Base-by-base conservation (phyloP, 2,797 vertebrate species). In the Hydrocynus forskahlii region DNA sequence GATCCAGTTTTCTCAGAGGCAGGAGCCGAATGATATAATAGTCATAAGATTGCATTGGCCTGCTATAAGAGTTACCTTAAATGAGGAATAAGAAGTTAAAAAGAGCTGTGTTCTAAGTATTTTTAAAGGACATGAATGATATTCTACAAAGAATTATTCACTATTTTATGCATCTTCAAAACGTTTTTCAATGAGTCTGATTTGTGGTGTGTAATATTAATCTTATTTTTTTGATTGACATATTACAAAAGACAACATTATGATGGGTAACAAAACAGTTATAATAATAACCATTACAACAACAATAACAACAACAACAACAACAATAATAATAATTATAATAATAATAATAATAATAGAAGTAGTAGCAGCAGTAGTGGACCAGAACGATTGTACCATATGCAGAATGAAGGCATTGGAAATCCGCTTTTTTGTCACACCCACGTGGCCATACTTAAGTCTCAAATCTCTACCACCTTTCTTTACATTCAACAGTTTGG, bases 391-490 rank as follows among this genome's bases (percentile, higher is more conserved):
- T 64, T 64, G 25, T 16, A 38, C 29, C 62, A 66, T 35, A 38
- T 38, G 62, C 62, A 16, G 14, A 64, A 64, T 6, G 14, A 29
- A 64, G 29, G 60, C 23, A 78, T 75, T 84, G 12, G 10, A 80
- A 83, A 83, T 87, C 81, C 66, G 76, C 75, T 62, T 57, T 80
- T 78, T 73, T 25, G 81, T 83, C 45, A 40, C 29, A 79, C 89
- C 86, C 91, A 92, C 86, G 85, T 92, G 90, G 86, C 71, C 35
- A 6, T 23, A 60, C 77, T 78, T 45, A 5, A 50, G 59, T 81
- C 48, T 50, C 67, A 86, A 83, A 72, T 78, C 79, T 79, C 68
- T 79, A 80, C 66, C 23, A 13, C 25, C 48, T 25, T 35, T 73
- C 62, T 13, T 73, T 76, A 50, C 54, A 60, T 76, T 64, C 67